A percentile compares a stretch with the other conserved stretches of the same genome.
phyloP scores from a whole-genome alignment of 2,888 invertebrate genomes.

The Drosophila pseudotalamancana region DNA sequence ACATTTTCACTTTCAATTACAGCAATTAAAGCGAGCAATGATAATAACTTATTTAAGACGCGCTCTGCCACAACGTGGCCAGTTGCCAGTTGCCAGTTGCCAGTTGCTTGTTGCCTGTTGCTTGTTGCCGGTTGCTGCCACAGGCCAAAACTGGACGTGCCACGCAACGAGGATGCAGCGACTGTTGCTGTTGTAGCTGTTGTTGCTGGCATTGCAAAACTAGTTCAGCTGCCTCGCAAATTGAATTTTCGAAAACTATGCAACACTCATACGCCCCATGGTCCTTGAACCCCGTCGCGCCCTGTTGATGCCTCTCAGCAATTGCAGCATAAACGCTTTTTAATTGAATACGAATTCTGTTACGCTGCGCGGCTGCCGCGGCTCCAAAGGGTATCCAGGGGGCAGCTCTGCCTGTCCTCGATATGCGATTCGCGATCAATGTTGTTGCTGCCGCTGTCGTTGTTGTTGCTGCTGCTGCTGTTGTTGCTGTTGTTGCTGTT shows the following conservation, averaged over 20 bases:
- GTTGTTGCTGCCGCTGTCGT: conserved; percentile 62
- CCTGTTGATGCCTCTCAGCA: conserved; percentile 37
- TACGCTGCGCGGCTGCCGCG: conserved; percentile 21
- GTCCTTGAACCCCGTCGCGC: conserved; percentile 58
- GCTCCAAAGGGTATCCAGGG: not conserved
- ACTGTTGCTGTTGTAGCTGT: not conserved
- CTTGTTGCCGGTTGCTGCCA: conserved; percentile 15
- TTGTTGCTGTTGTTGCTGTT: conserved; percentile 16
- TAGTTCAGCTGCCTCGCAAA: conserved; percentile 61
- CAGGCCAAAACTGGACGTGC: conserved; percentile 47
- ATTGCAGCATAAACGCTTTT: conserved; percentile 79
- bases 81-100: conserved; percentile 5
- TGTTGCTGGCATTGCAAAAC: conserved; percentile 38
- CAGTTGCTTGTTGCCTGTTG: not conserved
- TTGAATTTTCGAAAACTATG: conserved; percentile 80
- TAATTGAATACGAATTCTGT: conserved; percentile 79
- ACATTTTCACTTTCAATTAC: conserved; percentile 83
- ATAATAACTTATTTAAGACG: conserved; percentile 82
- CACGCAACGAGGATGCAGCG: conserved; percentile 30
- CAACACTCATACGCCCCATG: conserved; percentile 80
- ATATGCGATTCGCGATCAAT: conserved; percentile 69
- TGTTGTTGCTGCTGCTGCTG: conserved; percentile 29
- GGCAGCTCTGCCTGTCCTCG: conserved; percentile 31
- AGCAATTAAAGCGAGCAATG: conserved; percentile 82
- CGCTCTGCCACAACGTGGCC: conserved; percentile 18